Evolutionary conservation across 2,113 vertebrate species (phyloP).

Genomic region (chimpanzee (Pan troglodytes)): NHGRI_mPanTro3-v2.1_pri NC_072403.2:142366001-142366500

Average conservation of each 20-base stretch:
- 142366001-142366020: not conserved
- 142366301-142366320: not conserved
- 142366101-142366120: not conserved
- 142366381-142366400: not conserved
- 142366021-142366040: not conserved
- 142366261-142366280: not conserved
- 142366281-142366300: not conserved
- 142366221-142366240: not conserved
- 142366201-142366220: not conserved
- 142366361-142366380: not conserved
- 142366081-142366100: not conserved
- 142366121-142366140: not conserved
- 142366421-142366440: not conserved
- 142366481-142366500: not conserved
- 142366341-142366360: not conserved
- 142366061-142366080: not conserved
- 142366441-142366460: not conserved
- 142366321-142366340: not conserved
- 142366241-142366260: not conserved
- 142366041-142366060: not conserved
- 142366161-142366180: not conserved
- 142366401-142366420: not conserved
- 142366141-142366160: not conserved
- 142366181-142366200: no score
- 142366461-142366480: not conserved